A percentile compares a stretch with the other conserved stretches of the same genome.
Evolutionary conservation across 2,113 vertebrate species (phyloP).

Genomic region (Isichthys henryi): DNA sequence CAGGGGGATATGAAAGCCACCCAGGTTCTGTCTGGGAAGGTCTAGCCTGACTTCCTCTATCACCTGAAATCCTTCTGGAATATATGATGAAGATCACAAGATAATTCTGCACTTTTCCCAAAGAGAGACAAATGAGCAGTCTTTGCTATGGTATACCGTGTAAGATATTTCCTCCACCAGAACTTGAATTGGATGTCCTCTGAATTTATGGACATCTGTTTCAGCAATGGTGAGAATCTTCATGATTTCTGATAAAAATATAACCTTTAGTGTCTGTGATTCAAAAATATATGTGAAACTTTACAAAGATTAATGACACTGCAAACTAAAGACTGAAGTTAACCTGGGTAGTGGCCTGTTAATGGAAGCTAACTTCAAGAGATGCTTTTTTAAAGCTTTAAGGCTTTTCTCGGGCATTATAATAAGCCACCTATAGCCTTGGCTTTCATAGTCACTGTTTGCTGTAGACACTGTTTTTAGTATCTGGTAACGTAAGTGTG

Average conservation of each 20-base stretch:
- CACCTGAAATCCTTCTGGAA: slow-evolving; percentile 6
- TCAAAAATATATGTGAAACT: not conserved
- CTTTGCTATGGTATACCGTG: not conserved
- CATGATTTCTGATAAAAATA: not conserved
- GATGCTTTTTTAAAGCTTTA: not conserved
- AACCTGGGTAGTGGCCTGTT: not conserved
- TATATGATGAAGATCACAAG: not conserved
- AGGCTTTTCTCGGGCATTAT: slow-evolving; percentile 1
- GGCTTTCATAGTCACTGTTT: not conserved
- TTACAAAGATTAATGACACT: not conserved
- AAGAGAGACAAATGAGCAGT: not conserved
- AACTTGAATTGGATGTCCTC: not conserved
- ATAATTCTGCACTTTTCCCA: slow-evolving; percentile 17
- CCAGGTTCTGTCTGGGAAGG: slow-evolving; percentile 6
- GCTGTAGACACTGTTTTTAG: not conserved
- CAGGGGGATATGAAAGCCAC: slow-evolving; percentile 24
- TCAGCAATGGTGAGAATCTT: not conserved
- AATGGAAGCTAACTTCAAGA: not conserved
- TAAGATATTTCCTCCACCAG: not conserved
- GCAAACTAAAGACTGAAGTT: not conserved
- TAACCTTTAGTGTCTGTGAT: not conserved
- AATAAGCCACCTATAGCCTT: not conserved
- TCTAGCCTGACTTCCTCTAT: not conserved
- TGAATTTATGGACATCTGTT: not conserved
- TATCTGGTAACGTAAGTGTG: not conserved